Evolutionary conservation across 2,113 vertebrate species (phyloP), one percentile per base, ranked within the genome.

Genomic region (Scatophagus argus): DNA sequence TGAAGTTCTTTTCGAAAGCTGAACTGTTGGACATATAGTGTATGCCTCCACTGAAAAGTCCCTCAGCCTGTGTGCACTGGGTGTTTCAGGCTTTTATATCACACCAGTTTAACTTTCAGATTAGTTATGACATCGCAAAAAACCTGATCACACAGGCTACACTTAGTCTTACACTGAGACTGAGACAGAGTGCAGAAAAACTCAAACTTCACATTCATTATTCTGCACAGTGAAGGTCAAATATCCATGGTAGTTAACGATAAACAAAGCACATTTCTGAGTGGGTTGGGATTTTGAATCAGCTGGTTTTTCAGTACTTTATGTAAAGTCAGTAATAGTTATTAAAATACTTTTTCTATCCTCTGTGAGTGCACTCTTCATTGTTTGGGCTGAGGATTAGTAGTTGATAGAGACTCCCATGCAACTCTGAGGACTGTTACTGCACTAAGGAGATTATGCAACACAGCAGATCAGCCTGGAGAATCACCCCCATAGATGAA

Each of bases 361-460:
- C 47, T 68, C 60, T 38, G 3, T 41, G 31, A 34, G 31, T 32
- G 31, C 19, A 62, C 36, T 27, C 52, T 79, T 74, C 67, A 41
- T 32, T 61, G 69, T 82, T 72, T 73, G 43, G 61, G 47, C 32
- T 31, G 65, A 76, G 72, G 72, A 80, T 90, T 65, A 82, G 52
- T 52, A 9, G 76, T 25, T 67, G 54, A 60, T 55, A 34, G 41
- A 74, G 65, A 77, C 21, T 68, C 58, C 55, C 16, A 23, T 54
- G 55, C 58, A 23, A 84, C 61, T 70, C 58, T 44, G 62, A 47
- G 63, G 38, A 61, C 67, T n/a, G 51, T 66, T 68, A 74, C 71
- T 81, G 61, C 25, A 69, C 59, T 87, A 89, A 90, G 84, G 81
- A 88, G 87, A 92, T 92, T 91, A 92, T 59, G 74, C 70, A 91